Conservation (phyloP, 2,797 vertebrate species). For the Anguilla megastoma region DNA sequence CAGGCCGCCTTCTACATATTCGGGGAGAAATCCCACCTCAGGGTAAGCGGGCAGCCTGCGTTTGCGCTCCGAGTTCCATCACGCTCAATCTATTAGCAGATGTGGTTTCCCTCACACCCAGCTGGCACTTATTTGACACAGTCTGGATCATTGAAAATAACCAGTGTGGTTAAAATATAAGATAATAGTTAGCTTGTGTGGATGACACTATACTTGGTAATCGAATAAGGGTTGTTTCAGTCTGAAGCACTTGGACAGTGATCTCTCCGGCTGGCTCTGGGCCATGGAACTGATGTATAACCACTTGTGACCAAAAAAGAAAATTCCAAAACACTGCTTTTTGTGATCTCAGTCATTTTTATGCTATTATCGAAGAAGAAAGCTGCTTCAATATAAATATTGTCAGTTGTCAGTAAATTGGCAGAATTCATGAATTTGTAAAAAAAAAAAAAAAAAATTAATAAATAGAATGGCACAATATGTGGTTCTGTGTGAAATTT, state of each 20-base stretch:
- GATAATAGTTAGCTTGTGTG: constrained; percentile 11
- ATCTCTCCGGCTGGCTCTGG: not conserved
- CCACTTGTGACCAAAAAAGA: not conserved
- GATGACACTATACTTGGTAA: not conserved
- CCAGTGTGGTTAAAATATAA: not conserved
- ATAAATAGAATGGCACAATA: not conserved
- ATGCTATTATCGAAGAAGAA: not conserved
- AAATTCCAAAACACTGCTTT: not conserved
- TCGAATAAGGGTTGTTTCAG: not conserved
- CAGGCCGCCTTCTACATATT: constrained; percentile 95
- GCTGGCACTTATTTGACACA: not conserved
- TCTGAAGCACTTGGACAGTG: not conserved
- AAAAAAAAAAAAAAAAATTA: not conserved
- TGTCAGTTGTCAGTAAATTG: not conserved
- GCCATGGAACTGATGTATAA: constrained; percentile 3
- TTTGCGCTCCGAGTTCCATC: no score
- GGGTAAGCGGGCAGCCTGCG: constrained; percentile 72
- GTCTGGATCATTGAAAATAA: not conserved
- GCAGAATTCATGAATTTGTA: not conserved
- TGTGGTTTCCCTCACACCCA: not conserved
- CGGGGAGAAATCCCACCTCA: constrained; percentile 95
- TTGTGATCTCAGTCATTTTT: not conserved
- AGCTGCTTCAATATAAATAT: not conserved
- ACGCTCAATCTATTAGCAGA: not conserved
- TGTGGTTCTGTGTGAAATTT: constrained; percentile 21